A percentile compares a stretch with the other conserved stretches of the same genome.
phyloP scores from a whole-genome alignment of 2,888 invertebrate genomes.

The Eupithecia centaureata region DNA sequence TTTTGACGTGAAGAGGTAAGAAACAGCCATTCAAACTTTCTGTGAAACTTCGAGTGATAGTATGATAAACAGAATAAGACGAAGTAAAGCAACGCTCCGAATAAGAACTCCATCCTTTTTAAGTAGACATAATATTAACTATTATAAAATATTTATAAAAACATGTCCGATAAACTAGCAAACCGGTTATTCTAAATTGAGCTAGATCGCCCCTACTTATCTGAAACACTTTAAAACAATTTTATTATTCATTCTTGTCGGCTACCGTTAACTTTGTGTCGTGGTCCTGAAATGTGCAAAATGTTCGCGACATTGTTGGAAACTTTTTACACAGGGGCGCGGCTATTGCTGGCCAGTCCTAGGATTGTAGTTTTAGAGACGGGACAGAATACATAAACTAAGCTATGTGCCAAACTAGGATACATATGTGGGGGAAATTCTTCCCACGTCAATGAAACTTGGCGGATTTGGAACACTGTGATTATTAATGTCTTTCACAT shows the following conservation, averaged over 20 bases:
- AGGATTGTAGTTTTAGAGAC: background rate
- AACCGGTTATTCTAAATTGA: background rate
- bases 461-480: no score
- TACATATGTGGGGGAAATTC: no score
- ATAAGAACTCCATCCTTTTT: background rate
- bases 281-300: conserved; percentile 32
- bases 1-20: no score
- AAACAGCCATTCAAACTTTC: no score
- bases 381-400: background rate
- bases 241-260: background rate
- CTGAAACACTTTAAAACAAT: conserved; percentile 18
- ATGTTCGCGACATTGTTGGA: conserved; percentile 48
- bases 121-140: background rate
- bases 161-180: background rate
- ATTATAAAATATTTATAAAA: background rate
- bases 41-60: no score
- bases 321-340: conserved; percentile 36
- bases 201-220: background rate
- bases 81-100: conserved; percentile 3
- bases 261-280: conserved; percentile 7
- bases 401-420: background rate
- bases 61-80: no score
- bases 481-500: no score
- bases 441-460: no score
- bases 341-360: background rate